Evolutionary conservation across 2,888 invertebrate species (phyloP).

Genomic region (Incurvaria masculella): DNA sequence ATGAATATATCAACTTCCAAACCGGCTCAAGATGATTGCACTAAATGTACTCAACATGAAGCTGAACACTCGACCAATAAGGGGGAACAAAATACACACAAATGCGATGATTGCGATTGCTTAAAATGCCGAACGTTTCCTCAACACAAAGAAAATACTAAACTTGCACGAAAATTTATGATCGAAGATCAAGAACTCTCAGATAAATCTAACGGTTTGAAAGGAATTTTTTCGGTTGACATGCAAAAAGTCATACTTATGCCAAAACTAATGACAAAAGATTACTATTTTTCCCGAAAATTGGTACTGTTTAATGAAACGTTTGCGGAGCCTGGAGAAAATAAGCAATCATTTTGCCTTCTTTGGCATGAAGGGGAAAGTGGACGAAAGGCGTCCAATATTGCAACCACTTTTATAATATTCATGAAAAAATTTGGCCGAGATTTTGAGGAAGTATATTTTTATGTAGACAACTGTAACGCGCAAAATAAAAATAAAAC

Average conservation of each 20-base stretch:
- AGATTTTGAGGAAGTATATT: conserved; percentile 1
- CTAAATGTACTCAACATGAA: conserved; percentile 12
- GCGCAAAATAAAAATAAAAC: conserved; percentile 17
- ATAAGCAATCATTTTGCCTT: conserved; percentile 1
- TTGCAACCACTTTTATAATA: not conserved
- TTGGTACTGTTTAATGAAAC: conserved; percentile 4
- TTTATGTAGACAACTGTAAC: conserved; percentile 12
- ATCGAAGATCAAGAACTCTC: not conserved
- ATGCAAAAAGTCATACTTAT: conserved; percentile 4
- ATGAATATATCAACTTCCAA: conserved; percentile 6
- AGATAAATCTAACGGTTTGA: conserved; percentile 1
- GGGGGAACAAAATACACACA: conserved; percentile 8
- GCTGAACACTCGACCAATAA: conserved; percentile 10
- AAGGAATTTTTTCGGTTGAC: not conserved
- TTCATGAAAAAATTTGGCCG: conserved; percentile 1
- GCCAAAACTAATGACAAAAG: not conserved
- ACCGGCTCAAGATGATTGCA: conserved; percentile 12
- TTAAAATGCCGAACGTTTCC: conserved; percentile 8
- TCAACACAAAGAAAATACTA: conserved; percentile 2
- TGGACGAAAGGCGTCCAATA: conserved; percentile 1
- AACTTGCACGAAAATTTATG: not conserved
- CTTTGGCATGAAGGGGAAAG: conserved; percentile 3
- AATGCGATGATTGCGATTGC: conserved; percentile 2
- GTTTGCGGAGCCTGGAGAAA: conserved; percentile 1
- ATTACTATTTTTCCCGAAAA: conserved; percentile 1